Percentiles rank a stretch among this genome's conserved stretches.
Evolutionary conservation across 92 coral and sea anemone genomes (phyloP).

Genomic region (Ricordea florida): DNA sequence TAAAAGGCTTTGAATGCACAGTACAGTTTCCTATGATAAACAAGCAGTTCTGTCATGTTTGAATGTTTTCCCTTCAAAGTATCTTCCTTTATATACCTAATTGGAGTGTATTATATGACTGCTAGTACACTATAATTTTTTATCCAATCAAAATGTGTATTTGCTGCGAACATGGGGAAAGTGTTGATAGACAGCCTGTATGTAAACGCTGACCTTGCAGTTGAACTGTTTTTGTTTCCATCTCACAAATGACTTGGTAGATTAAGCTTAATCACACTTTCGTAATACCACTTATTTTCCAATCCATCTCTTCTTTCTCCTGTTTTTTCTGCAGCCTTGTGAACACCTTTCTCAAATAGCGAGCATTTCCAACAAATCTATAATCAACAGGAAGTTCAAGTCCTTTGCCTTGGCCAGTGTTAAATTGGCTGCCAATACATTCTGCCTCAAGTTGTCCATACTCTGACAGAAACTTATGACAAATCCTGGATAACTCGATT

Average conservation of each 20-base stretch:
- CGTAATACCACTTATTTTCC: constrained; percentile 52
- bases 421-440: constrained; percentile 19
- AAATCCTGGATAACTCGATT: constrained; percentile 34
- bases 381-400: constrained; percentile 17
- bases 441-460: constrained; percentile 22
- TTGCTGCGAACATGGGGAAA: constrained; percentile 38
- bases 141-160: constrained; percentile 46
- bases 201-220: constrained; percentile 49
- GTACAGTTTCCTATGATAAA: no score
- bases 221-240: constrained; percentile 48
- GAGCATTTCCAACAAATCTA: constrained; percentile 33
- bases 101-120: no score
- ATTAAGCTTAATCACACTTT: constrained; percentile 39
- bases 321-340: constrained; percentile 28
- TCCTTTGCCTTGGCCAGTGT: constrained; percentile 35
- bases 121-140: no score
- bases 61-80: no score
- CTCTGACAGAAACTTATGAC: constrained; percentile 1
- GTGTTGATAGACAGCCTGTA: constrained; percentile 19
- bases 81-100: no score
- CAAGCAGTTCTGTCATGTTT: no score
- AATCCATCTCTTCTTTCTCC: constrained; percentile 42
- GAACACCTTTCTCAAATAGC: constrained; percentile 22
- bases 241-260: constrained; percentile 25
- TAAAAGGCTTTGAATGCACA: no score